These are phyloP conservation scores for Hybognathus amarus DNA, from an alignment of 2,797 vertebrate genomes.

Conservation along the genomic window DNA sequence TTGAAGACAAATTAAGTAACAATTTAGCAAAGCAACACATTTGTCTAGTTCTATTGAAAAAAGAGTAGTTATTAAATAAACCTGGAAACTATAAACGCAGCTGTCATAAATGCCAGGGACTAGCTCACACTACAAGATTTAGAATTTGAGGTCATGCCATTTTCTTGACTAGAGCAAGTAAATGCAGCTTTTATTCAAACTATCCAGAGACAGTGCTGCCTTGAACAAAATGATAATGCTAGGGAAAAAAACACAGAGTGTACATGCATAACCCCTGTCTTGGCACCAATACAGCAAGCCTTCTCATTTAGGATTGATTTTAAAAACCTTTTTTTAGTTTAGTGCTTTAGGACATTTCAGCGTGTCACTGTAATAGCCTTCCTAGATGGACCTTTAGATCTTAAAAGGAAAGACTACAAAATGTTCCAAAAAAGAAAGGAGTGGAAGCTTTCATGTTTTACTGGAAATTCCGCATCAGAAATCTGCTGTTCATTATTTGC, in stretches of 20 bases:
- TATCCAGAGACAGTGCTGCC: background rate
- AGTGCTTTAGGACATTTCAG: background rate
- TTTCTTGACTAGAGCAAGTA: background rate
- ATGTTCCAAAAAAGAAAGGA: background rate
- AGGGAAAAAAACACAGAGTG: background rate
- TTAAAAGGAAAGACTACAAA: conserved; percentile 5
- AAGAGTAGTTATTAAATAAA: background rate
- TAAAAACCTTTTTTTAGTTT: conserved; percentile 16
- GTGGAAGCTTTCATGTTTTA: background rate
- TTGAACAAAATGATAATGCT: background rate
- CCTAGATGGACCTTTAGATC: conserved; percentile 6
- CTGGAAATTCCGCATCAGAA: background rate
- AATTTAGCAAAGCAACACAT: background rate
- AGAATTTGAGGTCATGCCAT: background rate
- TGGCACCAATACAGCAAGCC: background rate
- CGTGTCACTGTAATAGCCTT: background rate
- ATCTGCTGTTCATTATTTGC: background rate
- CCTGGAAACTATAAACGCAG: background rate
- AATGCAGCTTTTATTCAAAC: conserved; percentile 6
- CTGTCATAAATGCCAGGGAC: background rate
- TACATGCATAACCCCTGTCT: background rate
- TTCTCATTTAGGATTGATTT: conserved; percentile 29
- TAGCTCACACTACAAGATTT: background rate
- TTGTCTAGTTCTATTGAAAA: background rate
- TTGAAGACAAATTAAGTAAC: background rate